Evolutionary conservation across 2,797 vertebrate genomes (phyloP), one percentile per base, ranked within the genome.

Genomic region (Poeciliopsis infans): DNA sequence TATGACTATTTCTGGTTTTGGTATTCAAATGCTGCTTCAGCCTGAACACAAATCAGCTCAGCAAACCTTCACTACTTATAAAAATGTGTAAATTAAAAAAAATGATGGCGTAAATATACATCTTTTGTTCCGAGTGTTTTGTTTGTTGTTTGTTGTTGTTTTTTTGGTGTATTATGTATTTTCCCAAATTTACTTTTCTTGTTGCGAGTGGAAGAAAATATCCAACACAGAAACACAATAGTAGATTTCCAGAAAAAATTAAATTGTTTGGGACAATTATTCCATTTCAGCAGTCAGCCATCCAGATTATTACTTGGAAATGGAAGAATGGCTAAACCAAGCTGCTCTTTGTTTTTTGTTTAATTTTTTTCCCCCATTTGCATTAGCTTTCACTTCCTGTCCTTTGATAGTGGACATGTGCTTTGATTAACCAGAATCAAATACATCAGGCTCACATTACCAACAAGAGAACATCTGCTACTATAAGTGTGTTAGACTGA

Each of bases 271-370:
- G 77, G 77, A 81, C 55, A 72, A 89, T 90, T 86, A 87, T 89
- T 90, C 83, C 80, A 89, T 90, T 88, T 81, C 89, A 87, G 85
- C 82, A 85, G 82, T 91, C 90, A 88, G 90, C 91, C 90, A 90
- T 92, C 88, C 87, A 69, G 81, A 93, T 95, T 95, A 96, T 94
- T 93, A 92, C 81, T 87, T 91, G 87, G 84, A 92, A 93, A 93
- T 81, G 76, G 85, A 80, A 89, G 80, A 85, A 81, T 75, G 81
- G 83, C 81, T 5, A 59, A 75, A 89, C 85, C 16, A 74, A 79
- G 68, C 74, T 83, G 31, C 53, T 77, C 25, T 55, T 82, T 85
- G 79, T 74, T 78, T 80, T 77, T 6, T 61, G 39, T 11, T 75
- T 25, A 10, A 7, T 83, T 83, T 75, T 61, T 25, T 69, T 45